Conservation (phyloP, 1,140 invertebrate genomes). For the Conus ventricosus region DNA sequence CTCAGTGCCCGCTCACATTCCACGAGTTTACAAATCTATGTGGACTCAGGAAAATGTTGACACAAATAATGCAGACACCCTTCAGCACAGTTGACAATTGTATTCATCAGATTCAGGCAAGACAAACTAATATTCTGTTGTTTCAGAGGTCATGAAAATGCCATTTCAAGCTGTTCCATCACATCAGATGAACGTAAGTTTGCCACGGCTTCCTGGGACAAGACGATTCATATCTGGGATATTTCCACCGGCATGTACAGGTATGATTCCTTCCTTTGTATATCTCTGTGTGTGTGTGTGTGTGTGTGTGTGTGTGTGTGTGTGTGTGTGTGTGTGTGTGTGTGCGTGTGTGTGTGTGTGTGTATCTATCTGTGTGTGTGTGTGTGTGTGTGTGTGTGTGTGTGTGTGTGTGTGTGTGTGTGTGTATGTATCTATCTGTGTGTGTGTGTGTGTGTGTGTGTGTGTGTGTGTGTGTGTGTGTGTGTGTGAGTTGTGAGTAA, state of each 20-base stretch:
- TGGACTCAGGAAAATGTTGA: too few species aligned
- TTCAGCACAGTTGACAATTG: too few species aligned
- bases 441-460: background rate
- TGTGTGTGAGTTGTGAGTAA: too few species aligned
- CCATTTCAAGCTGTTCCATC: conserved; percentile 68
- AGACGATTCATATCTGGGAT: conserved; percentile 71
- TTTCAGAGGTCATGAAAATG: conserved; percentile 69
- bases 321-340: conserved; percentile 15
- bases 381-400: background rate
- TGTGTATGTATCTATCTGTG: background rate
- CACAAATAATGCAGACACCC: too few species aligned
- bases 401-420: conserved; percentile 4
- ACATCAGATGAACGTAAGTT: conserved; percentile 69
- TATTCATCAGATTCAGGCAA: too few species aligned
- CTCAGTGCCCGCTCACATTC: too few species aligned
- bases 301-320: background rate
- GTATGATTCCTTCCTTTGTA: conserved; percentile 40
- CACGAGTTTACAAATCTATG: too few species aligned
- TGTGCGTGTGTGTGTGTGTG: background rate
- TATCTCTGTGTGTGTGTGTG: background rate
- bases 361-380: background rate
- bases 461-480: background rate
- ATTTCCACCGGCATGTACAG: conserved; percentile 74
- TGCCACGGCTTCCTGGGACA: conserved; percentile 74
- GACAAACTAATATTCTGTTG: too few species aligned